Evolutionary conservation across 2,888 invertebrate species (phyloP), one percentile per base, ranked within the genome.

Genomic region (Melanostoma mellinum): DNA sequence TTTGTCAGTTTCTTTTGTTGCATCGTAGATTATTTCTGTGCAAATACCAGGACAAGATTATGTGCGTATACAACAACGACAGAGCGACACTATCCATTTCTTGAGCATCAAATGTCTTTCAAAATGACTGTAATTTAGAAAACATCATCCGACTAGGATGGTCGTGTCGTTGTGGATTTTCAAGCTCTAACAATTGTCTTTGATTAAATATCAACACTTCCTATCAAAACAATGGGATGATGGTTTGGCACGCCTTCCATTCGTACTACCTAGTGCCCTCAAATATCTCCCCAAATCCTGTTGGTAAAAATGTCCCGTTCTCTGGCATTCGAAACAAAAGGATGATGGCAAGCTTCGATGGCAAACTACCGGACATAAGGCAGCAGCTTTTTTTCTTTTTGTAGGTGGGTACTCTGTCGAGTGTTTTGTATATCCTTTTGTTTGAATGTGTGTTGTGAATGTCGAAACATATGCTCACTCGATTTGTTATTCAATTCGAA

Each of bases 171-270:
- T 52, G 35, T 44, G 38, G 46, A 58, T 56, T 55, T 69, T 73
- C 9, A 40, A 58, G 20, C 79, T 84, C 46, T 38, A 67, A 78
- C 84, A 84, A 78, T 78, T 84, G 65, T 42, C 78, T 61, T 79
- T 84, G 84, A 84, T 84, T 79, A 79, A 79, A 84, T 79, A 84
- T 84, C 84, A 84, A 84, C 84, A 84, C 84, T 74, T 84, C 67
- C 74, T 55, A 84, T 74, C 79, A 74, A 65, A 84, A 78, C 79
- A 84, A 78, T 73, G 52, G 58, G 20, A 20, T 20, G 20, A 20
- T 1, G 1, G 20, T 20, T 20, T 52, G 68, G 44, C 35, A 46
- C 72, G 67, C 60, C 40, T 82, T 44, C 38, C 50, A 69, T 75
- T 53, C 8, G 40, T n/a, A 46, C n/a, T 36, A 61, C 8, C 8